phyloP scores from a whole-genome alignment of 2,797 vertebrate genomes.

The Macroramphosus scolopax region DNA sequence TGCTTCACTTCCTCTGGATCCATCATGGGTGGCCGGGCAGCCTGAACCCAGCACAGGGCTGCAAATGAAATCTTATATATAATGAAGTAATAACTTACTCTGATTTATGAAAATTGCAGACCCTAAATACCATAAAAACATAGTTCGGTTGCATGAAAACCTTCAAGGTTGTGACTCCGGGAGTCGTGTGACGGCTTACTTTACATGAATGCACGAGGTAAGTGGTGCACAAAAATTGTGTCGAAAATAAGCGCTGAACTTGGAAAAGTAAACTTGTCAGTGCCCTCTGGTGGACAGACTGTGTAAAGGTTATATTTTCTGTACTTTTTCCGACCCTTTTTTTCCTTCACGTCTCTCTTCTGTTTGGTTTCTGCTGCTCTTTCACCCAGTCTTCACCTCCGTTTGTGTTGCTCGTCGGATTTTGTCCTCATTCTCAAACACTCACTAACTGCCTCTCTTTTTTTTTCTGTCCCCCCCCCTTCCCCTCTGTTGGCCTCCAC shows the following conservation, averaged over 20 bases:
- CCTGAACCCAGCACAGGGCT: too few species aligned
- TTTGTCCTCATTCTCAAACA: slow-evolving; percentile 17
- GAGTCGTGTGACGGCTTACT: too few species aligned
- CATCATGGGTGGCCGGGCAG: too few species aligned
- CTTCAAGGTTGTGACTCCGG: too few species aligned
- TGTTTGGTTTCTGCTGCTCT: slow-evolving; percentile 45
- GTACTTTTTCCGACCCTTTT: neutral
- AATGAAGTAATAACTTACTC: too few species aligned
- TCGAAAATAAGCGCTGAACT: too few species aligned
- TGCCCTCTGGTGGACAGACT: slow-evolving; percentile 24
- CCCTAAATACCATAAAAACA: too few species aligned
- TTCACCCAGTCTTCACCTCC: slow-evolving; percentile 62
- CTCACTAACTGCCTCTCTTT: slow-evolving; percentile 13
- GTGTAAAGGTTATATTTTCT: neutral
- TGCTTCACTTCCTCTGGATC: neutral
- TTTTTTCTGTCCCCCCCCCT: slow-evolving; percentile 26
- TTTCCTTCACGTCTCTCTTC: neutral
- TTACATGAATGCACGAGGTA: too few species aligned
- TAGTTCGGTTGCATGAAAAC: too few species aligned
- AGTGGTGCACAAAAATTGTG: too few species aligned
- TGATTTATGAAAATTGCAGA: too few species aligned
- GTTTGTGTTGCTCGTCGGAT: slow-evolving; percentile 58
- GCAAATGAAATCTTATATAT: too few species aligned
- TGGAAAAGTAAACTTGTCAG: neutral
- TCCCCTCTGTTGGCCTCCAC: slow-evolving; percentile 63